phyloP scores from a whole-genome alignment of 2,888 invertebrate genomes.

The Epistrophella euchroma region DNA sequence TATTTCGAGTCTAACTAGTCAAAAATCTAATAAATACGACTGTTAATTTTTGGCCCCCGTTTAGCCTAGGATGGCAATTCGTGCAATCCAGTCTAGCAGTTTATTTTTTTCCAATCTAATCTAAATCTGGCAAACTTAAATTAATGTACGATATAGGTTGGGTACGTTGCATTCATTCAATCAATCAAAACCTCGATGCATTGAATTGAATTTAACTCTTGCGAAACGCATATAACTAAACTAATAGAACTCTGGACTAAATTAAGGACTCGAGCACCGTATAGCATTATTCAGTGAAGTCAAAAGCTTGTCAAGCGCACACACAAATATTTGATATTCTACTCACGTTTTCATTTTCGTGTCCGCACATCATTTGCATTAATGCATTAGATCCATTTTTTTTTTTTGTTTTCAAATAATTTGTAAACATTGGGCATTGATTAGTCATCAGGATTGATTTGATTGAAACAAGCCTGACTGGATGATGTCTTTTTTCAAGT shows the following conservation, averaged over 20 bases:
- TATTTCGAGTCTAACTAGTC: not conserved
- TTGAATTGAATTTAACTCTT: not conserved
- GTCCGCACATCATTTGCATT: not conserved
- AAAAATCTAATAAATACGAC: not conserved
- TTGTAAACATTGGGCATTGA: not conserved
- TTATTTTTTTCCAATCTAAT: not conserved
- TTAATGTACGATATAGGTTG: not conserved
- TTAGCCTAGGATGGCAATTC: too few species aligned
- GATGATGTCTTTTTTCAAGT: too few species aligned
- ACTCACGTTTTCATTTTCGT: slow-evolving; percentile 47
- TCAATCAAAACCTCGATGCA: not conserved
- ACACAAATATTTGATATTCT: slow-evolving; percentile 28
- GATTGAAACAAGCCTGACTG: not conserved
- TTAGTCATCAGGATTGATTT: not conserved
- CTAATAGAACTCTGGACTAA: not conserved
- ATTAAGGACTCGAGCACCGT: slow-evolving; percentile 30
- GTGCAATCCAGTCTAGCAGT: too few species aligned
- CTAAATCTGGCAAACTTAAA: not conserved
- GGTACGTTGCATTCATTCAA: not conserved
- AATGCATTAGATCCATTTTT: not conserved
- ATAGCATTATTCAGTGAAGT: not conserved
- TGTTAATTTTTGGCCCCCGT: too few species aligned
- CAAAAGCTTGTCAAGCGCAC: slow-evolving; percentile 18
- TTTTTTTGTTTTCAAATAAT: not conserved
- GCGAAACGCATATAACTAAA: not conserved